phyloP scores from a whole-genome alignment of 2,888 invertebrate genomes.

The Allophyes oxyacanthae region DNA sequence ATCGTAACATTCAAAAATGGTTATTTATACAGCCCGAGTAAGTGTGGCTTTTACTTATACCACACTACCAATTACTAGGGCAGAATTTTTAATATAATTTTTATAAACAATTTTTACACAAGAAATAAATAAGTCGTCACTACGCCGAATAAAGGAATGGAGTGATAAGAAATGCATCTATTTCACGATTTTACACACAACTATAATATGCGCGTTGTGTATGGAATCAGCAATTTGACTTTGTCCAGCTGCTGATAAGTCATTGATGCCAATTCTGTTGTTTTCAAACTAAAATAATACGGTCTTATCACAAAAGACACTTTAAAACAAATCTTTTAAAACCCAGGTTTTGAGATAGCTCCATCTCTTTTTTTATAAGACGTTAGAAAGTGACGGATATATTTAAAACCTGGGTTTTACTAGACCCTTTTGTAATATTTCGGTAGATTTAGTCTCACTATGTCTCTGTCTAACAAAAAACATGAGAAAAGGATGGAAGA shows the following conservation, averaged over 20 bases:
- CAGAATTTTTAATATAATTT: slow-evolving; percentile 17
- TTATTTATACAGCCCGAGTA: slow-evolving; percentile 33
- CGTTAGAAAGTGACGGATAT: no score
- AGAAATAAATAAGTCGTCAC: slow-evolving; percentile 44
- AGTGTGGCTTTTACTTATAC: slow-evolving; percentile 16
- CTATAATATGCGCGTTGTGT: slow-evolving; percentile 7
- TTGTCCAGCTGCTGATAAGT: slow-evolving; percentile 26
- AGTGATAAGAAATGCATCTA: slow-evolving; percentile 53
- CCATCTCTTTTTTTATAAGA: no score
- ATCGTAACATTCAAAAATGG: slow-evolving; percentile 18
- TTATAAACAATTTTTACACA: slow-evolving; percentile 50
- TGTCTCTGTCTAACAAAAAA: no score
- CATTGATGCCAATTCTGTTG: no score
- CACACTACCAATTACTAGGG: slow-evolving; percentile 22
- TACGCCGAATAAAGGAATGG: slow-evolving; percentile 56
- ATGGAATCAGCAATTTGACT: slow-evolving; percentile 29
- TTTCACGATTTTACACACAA: slow-evolving; percentile 28
- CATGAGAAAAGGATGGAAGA: no score
- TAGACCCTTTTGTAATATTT: no score
- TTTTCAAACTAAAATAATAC: no score
- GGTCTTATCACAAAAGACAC: no score
- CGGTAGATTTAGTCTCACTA: no score
- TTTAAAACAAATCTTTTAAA: no score
- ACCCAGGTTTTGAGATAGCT: no score
- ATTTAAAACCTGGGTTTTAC: no score